phyloP scores from a whole-genome alignment of 2,888 invertebrate species.

The Chymomyza procnemis region DNA sequence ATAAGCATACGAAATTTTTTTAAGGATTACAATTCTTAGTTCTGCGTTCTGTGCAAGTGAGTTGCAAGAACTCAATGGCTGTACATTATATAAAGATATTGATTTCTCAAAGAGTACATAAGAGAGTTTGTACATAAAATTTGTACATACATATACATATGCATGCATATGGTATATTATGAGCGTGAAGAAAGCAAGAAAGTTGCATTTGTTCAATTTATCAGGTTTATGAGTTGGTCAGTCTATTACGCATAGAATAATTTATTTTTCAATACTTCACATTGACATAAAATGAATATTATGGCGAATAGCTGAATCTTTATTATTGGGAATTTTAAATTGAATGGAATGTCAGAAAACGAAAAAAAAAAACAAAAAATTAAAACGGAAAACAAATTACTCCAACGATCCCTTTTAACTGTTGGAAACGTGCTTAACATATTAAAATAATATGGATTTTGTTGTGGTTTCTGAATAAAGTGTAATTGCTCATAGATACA shows the following conservation, averaged over 20 bases:
- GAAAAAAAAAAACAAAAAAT: neutral
- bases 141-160: too few species aligned
- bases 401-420: constrained; percentile 4
- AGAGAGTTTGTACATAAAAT: neutral
- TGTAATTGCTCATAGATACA: constrained; percentile 8
- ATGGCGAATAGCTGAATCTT: too few species aligned
- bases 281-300: too few species aligned
- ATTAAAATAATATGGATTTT: constrained; percentile 23
- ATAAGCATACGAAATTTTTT: constrained; percentile 49
- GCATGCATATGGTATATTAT: too few species aligned
- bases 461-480: neutral
- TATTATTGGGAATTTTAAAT: neutral
- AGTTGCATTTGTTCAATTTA: too few species aligned
- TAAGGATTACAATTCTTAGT: constrained; percentile 45
- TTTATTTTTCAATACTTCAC: too few species aligned
- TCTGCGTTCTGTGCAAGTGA: neutral
- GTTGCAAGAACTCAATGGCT: neutral
- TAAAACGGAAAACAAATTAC: constrained; percentile 53
- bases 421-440: constrained; percentile 45
- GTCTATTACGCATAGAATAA: too few species aligned
- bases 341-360: neutral
- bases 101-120: neutral
- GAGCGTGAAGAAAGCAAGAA: too few species aligned
- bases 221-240: too few species aligned
- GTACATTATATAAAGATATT: neutral